These are phyloP conservation scores for rabbit (Oryctolagus cuniculus) DNA, from an alignment of 2,113 vertebrate genomes.

Conservation along the genomic window mOryCun1.1 NC_091450.1:29246001-29246500, in stretches of 20 bases:
- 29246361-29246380: background rate
- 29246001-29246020: background rate
- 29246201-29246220: background rate
- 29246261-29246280: background rate
- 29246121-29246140: background rate
- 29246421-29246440: background rate
- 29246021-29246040: background rate
- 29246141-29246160: background rate
- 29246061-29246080: background rate
- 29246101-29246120: background rate
- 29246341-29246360: background rate
- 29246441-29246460: background rate
- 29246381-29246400: background rate
- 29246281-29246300: background rate
- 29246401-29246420: background rate
- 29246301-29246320: background rate
- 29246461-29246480: background rate
- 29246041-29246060: accelerated
- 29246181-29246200: background rate
- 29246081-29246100: background rate
- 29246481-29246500: background rate
- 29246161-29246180: background rate
- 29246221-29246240: too few species aligned
- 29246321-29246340: background rate
- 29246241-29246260: background rate